Percentiles rank a stretch among this genome's conserved stretches.
Conservation (phyloP, 2,797 vertebrate genomes). For the Gadopsis marmoratus region DNA sequence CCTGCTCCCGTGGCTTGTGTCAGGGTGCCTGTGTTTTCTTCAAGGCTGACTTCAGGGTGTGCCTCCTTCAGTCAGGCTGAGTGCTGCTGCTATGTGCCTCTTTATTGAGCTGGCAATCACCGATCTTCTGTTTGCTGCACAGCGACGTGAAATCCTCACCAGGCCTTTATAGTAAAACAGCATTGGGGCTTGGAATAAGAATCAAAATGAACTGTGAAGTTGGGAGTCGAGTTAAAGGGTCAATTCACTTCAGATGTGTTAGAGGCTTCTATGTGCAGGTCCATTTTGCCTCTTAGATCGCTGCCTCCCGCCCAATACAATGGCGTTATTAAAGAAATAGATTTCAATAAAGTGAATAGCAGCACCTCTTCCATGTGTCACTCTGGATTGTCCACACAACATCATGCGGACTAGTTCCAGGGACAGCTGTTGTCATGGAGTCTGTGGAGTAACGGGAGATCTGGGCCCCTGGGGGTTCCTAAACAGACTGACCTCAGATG, state of each 20-base stretch:
- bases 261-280: background rate
- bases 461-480: no score
- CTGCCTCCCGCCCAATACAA: background rate
- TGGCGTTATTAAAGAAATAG: background rate
- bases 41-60: background rate
- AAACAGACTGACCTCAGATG: no score
- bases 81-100: constrained; percentile 87
- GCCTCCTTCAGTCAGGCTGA: constrained; percentile 37
- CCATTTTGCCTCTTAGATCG: background rate
- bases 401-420: no score
- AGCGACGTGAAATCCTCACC: background rate
- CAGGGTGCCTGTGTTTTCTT: background rate
- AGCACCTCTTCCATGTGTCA: background rate
- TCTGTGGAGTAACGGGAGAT: no score
- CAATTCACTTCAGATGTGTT: background rate
- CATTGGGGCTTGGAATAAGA: background rate
- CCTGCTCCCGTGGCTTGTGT: background rate
- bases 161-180: background rate
- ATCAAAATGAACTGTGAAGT: background rate
- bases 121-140: background rate
- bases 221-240: background rate
- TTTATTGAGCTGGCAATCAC: constrained; percentile 29
- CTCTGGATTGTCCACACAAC: background rate
- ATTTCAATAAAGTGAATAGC: no score
- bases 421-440: no score